A percentile compares a stretch with the other conserved stretches of the same genome.
These are phyloP conservation scores for Ypsolopha scabrella DNA, from an alignment of 2,888 invertebrate species.

Conservation along the genomic window DNA sequence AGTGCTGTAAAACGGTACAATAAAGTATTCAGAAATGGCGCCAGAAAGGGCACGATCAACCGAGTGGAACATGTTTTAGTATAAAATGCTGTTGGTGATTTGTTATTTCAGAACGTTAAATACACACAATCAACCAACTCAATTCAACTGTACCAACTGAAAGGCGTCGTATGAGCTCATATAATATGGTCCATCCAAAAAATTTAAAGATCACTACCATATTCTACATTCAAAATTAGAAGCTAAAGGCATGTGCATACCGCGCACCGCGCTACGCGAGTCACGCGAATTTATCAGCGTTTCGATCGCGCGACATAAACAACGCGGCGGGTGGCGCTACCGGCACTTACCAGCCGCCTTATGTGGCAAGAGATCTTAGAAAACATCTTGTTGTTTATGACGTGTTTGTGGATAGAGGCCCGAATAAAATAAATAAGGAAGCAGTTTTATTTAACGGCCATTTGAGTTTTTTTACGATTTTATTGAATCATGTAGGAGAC, in stretches of 20 bases:
- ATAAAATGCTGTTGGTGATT: no score
- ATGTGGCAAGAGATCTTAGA: background rate
- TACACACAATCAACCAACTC: no score
- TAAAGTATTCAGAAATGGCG: constrained; percentile 13
- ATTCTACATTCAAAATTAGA: no score
- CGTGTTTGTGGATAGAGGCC: background rate
- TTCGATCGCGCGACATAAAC: constrained; percentile 50
- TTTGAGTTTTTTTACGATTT: no score
- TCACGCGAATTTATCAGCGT: constrained; percentile 27
- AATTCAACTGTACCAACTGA: no score
- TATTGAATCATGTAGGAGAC: no score
- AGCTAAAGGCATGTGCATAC: constrained; percentile 46
- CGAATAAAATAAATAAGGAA: background rate
- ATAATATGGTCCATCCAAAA: no score
- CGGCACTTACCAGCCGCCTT: constrained; percentile 14
- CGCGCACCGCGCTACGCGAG: constrained; percentile 23
- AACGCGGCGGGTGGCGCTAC: constrained; percentile 60
- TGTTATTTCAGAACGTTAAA: no score
- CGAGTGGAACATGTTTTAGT: no score
- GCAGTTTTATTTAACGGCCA: background rate
- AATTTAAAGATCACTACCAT: no score
- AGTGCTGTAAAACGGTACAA: constrained; percentile 11
- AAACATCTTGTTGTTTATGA: constrained; percentile 2
- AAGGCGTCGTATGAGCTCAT: no score
- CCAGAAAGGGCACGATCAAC: constrained; percentile 3